A percentile compares a stretch with the other conserved stretches of the same genome.
Evolutionary conservation across 2,888 invertebrate species (phyloP).

Genomic region (Rhagonycha fulva): DNA sequence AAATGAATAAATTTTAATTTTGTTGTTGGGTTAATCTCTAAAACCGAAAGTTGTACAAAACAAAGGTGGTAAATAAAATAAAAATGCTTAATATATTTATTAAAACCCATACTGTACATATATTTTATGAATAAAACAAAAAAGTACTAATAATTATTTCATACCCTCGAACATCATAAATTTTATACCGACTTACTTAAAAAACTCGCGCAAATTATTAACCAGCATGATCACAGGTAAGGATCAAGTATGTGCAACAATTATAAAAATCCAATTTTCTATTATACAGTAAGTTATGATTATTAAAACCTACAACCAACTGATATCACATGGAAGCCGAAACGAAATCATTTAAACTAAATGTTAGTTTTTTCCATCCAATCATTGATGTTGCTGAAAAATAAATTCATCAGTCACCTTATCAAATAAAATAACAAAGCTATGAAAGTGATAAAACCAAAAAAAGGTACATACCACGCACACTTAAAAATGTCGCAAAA

Average conservation of each 20-base stretch:
- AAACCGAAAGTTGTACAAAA: not conserved
- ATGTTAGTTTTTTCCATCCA: constrained; percentile 2
- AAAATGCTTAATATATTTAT: constrained; percentile 16
- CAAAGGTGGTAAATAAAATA: not conserved
- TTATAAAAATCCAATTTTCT: constrained; percentile 20
- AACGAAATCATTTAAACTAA: not conserved
- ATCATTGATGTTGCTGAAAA: not conserved
- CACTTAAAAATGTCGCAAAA: constrained; percentile 18
- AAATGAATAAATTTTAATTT: too few relatives aligned
- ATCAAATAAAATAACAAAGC: constrained; percentile 4
- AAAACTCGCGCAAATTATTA: constrained; percentile 19
- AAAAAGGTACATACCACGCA: constrained; percentile 28
- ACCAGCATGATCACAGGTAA: constrained; percentile 30
- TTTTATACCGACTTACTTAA: constrained; percentile 22
- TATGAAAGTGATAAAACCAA: constrained; percentile 13
- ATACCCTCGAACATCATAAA: constrained; percentile 29
- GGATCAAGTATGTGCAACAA: constrained; percentile 25
- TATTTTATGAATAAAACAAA: constrained; percentile 22
- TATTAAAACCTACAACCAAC: constrained; percentile 12
- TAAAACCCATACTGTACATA: constrained; percentile 29
- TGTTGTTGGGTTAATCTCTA: not conserved
- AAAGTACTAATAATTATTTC: constrained; percentile 14
- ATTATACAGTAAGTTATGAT: constrained; percentile 10
- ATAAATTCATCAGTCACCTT: not conserved
- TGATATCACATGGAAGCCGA: constrained; percentile 11